These are phyloP conservation scores for Botia kubotai DNA, from an alignment of 2,797 vertebrate species.

Conservation along the genomic window DNA sequence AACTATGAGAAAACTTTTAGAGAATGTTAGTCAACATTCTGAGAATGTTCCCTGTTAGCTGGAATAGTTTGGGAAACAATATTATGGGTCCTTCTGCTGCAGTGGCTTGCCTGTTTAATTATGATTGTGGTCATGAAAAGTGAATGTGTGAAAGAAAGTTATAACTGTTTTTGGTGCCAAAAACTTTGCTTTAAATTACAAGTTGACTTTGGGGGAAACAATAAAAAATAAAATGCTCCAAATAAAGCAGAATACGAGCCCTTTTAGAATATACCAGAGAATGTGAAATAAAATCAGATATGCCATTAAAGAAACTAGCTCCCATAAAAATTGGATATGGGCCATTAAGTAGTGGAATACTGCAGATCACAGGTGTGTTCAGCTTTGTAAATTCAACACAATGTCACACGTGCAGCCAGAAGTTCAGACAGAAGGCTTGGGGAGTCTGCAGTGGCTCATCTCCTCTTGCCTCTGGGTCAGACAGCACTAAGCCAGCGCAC, in stretches of 20 bases:
- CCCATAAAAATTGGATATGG: neutral
- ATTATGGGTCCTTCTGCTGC: too few relatives aligned
- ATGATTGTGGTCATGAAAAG: neutral
- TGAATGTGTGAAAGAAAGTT: neutral
- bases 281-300: conserved; percentile 20
- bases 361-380: conserved; percentile 22
- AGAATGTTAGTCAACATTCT: too few relatives aligned
- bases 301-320: conserved; percentile 3
- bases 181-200: neutral
- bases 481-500: conserved; percentile 26
- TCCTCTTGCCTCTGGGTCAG: conserved; percentile 33
- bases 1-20: too few relatives aligned
- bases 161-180: neutral
- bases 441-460: conserved; percentile 17
- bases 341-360: conserved; percentile 13
- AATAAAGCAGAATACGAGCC: neutral
- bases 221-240: neutral
- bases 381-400: conserved; percentile 41
- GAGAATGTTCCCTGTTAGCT: too few relatives aligned
- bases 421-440: neutral
- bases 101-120: neutral
- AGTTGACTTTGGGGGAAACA: neutral
- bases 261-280: conserved; percentile 3
- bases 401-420: conserved; percentile 1
- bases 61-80: neutral